Evolutionary conservation across 92 coral and sea anemone species (phyloP).

Genomic region (Paragorgia papillata): DNA sequence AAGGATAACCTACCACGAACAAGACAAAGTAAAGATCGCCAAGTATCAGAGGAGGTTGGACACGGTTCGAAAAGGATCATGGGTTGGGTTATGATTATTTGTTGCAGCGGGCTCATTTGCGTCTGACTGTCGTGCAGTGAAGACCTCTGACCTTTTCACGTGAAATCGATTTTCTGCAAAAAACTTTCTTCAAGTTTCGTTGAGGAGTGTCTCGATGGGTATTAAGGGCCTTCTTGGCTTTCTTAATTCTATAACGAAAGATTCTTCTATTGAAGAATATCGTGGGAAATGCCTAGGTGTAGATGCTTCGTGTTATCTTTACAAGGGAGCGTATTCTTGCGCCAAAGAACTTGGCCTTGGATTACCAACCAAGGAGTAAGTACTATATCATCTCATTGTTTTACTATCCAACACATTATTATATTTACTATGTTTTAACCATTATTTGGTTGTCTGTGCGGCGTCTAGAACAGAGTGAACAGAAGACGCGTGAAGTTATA

Average conservation of each 20-base stretch:
- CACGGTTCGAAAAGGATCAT: constrained; percentile 51
- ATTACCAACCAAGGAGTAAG: constrained; percentile 49
- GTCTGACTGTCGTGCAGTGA: constrained; percentile 31
- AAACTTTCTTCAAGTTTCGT: neutral
- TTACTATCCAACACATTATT: no score
- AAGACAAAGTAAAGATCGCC: no score
- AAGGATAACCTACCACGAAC: no score
- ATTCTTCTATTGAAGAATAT: constrained; percentile 23
- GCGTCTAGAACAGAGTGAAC: no score
- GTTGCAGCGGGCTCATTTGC: constrained; percentile 47
- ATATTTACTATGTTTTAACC: no score
- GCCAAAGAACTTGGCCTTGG: constrained; percentile 43
- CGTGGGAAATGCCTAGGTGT: constrained; percentile 46
- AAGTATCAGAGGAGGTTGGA: no score
- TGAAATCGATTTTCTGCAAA: no score
- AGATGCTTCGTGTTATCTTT: constrained; percentile 46
- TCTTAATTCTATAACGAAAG: constrained; percentile 24
- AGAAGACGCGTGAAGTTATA: no score
- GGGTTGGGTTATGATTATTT: constrained; percentile 27
- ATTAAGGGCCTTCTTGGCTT: constrained; percentile 40
- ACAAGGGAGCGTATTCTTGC: constrained; percentile 55
- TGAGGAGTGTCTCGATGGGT: no score
- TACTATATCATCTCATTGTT: constrained; percentile 9
- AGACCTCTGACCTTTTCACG: constrained; percentile 23
- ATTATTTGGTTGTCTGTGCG: no score